A percentile compares a stretch with the other conserved stretches of the same genome.
Conservation (phyloP, 2,888 invertebrate genomes). For the Erebia epiphron region DNA sequence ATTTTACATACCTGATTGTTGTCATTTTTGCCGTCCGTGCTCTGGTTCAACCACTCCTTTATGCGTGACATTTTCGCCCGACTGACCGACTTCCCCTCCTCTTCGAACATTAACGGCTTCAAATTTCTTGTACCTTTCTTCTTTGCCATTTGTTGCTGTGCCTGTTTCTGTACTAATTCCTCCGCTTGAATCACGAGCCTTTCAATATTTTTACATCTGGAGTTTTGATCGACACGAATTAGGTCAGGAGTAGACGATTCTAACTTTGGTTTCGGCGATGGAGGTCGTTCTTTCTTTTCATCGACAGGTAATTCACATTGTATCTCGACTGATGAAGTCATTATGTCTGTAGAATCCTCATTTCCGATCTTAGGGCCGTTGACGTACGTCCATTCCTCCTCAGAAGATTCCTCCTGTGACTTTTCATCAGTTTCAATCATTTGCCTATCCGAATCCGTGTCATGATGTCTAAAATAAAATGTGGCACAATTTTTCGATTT, state of each 20-base stretch:
- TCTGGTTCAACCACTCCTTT: constrained; percentile 87
- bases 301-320: constrained; percentile 73
- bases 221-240: constrained; percentile 72
- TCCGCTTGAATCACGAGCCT: constrained; percentile 91
- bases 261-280: constrained; percentile 64
- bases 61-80: constrained; percentile 86
- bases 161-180: constrained; percentile 87
- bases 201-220: constrained; percentile 86
- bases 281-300: constrained; percentile 59
- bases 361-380: constrained; percentile 71
- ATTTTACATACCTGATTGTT: constrained; percentile 64
- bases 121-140: constrained; percentile 74
- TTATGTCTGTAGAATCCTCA: constrained; percentile 76
- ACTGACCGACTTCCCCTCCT: constrained; percentile 72
- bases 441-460: constrained; percentile 92
- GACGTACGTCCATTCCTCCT: constrained; percentile 87
- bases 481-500: constrained; percentile 92
- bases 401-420: constrained; percentile 75
- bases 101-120: constrained; percentile 80
- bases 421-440: constrained; percentile 77
- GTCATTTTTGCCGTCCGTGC: constrained; percentile 68
- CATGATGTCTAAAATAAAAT: constrained; percentile 93
- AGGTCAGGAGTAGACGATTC: constrained; percentile 74
- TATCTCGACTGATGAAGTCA: constrained; percentile 78
- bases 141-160: constrained; percentile 71